phyloP scores from a whole-genome alignment of 2,888 invertebrate genomes.

The Magallana nippona region DNA sequence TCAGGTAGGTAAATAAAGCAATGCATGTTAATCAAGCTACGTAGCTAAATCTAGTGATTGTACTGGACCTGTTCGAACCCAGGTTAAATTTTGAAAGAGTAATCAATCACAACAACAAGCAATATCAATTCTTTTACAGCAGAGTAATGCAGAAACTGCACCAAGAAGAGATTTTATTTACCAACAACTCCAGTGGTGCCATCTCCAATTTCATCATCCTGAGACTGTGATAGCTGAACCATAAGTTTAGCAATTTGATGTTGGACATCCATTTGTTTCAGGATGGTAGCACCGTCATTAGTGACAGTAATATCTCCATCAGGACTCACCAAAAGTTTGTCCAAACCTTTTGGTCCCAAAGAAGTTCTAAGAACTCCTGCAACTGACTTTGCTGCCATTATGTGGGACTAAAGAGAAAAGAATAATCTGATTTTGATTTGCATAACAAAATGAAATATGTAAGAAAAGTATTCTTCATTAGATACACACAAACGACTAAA shows the following conservation, averaged over 20 bases:
- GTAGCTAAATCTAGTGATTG: too few species aligned
- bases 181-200: constrained; percentile 99
- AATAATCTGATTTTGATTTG: neutral
- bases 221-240: constrained; percentile 98
- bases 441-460: neutral
- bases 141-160: too few species aligned
- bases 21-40: too few species aligned
- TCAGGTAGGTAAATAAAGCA: too few species aligned
- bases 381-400: constrained; percentile 96
- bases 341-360: constrained; percentile 96
- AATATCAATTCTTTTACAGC: too few species aligned
- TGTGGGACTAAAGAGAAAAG: constrained; percentile 89
- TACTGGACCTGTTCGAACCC: too few species aligned
- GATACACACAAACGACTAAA: too few species aligned
- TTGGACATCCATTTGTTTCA: constrained; percentile 99
- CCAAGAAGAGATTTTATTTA: constrained; percentile 65
- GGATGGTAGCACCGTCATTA: constrained; percentile 99
- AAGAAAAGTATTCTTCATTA: too few species aligned
- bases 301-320: constrained; percentile 99
- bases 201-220: constrained; percentile 99
- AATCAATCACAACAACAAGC: too few species aligned
- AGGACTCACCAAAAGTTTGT: constrained; percentile 97
- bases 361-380: constrained; percentile 94
- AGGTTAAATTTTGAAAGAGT: too few species aligned
- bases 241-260: constrained; percentile 98